A percentile compares a stretch with the other conserved stretches of the same genome.
phyloP scores from a whole-genome alignment of 2,888 invertebrate species.

The Caenorhabditis panamensis region DNA sequence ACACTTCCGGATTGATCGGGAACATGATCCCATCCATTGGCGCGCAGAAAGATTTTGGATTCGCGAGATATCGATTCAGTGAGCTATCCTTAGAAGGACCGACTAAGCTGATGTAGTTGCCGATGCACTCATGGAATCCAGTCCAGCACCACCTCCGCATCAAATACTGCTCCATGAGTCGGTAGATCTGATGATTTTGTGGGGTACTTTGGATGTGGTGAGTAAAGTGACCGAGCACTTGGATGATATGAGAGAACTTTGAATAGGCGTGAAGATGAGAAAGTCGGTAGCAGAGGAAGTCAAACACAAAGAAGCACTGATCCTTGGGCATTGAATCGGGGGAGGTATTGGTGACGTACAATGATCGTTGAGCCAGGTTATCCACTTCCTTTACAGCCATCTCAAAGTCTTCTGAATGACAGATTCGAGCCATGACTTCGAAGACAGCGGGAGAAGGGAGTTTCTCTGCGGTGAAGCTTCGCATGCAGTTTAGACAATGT shows the following conservation, averaged over 20 bases:
- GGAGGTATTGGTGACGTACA: conserved; percentile 9
- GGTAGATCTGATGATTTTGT: conserved; percentile 61
- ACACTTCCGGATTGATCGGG: conserved; percentile 69
- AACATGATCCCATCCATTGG: conserved; percentile 48
- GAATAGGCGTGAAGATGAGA: conserved; percentile 24
- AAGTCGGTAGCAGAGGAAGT: conserved; percentile 46
- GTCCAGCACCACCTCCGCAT: conserved; percentile 67
- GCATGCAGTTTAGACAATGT: conserved; percentile 12
- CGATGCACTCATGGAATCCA: conserved; percentile 54
- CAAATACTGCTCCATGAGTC: conserved; percentile 63
- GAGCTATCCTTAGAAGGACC: conserved; percentile 8
- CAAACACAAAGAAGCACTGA: conserved; percentile 53
- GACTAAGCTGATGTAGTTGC: conserved; percentile 6
- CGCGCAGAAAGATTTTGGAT: conserved; percentile 39
- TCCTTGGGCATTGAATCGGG: conserved; percentile 46
- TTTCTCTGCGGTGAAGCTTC: conserved; percentile 11
- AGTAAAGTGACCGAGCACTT: conserved; percentile 12
- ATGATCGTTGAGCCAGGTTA: conserved; percentile 20
- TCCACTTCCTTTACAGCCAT: conserved; percentile 43
- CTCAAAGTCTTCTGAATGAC: conserved; percentile 49
- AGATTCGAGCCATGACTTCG: conserved; percentile 38
- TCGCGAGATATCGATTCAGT: conserved; percentile 5
- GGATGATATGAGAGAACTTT: not conserved
- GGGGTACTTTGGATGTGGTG: conserved; percentile 18
- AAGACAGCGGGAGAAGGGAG: conserved; percentile 61